These are phyloP conservation scores for Scotopteryx bipunctaria DNA, from an alignment of 2,888 invertebrate species.

Conservation along the genomic window DNA sequence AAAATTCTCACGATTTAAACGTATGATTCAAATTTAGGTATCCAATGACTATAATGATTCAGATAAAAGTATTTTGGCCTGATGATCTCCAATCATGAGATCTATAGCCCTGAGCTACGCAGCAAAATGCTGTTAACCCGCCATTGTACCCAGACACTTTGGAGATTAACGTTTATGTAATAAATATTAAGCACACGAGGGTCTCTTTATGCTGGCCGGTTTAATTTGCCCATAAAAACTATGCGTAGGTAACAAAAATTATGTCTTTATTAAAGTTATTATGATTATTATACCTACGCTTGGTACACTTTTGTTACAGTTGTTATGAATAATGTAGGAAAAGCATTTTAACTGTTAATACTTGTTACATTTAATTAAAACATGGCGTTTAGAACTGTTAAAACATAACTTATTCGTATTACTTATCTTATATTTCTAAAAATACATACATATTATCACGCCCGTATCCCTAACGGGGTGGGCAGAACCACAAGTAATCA, in stretches of 20 bases:
- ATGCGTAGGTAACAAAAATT: slow-evolving; percentile 56
- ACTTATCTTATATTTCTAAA: too few species aligned
- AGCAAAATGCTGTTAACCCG: slow-evolving; percentile 46
- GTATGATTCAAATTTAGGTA: slow-evolving; percentile 25
- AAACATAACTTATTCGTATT: too few species aligned
- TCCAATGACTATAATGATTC: slow-evolving; percentile 30
- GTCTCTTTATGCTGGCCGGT: slow-evolving; percentile 46
- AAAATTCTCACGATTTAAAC: slow-evolving; percentile 40
- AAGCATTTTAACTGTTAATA: slow-evolving; percentile 10
- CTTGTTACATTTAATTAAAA: neutral
- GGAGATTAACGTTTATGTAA: slow-evolving; percentile 4
- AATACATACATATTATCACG: too few species aligned
- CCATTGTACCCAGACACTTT: slow-evolving; percentile 49
- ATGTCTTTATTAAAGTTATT: slow-evolving; percentile 70
- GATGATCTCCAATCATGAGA: slow-evolving; percentile 61
- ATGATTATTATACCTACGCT: slow-evolving; percentile 59
- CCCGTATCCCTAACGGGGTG: too few species aligned
- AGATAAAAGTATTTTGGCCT: slow-evolving; percentile 46
- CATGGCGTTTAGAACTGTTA: neutral
- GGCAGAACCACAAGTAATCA: too few species aligned
- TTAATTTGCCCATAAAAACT: slow-evolving; percentile 50
- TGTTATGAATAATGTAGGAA: slow-evolving; percentile 34
- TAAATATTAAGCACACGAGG: slow-evolving; percentile 23
- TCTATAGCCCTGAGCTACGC: slow-evolving; percentile 61
- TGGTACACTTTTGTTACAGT: slow-evolving; percentile 34